Conservation (phyloP, 1,140 invertebrate genomes). For the Ganaspis sp. region DNA sequence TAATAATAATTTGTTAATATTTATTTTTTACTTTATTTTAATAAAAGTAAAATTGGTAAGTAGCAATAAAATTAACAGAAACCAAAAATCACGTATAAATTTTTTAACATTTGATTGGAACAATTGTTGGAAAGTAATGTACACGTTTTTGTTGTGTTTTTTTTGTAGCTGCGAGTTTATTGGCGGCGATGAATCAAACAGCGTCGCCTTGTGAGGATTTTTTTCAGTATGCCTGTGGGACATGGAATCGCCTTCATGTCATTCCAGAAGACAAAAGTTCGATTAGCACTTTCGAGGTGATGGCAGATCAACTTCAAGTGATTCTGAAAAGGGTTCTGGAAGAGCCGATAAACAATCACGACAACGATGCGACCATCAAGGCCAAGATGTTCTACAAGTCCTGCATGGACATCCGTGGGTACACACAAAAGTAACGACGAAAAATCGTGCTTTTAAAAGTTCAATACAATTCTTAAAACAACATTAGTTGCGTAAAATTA, state of each 20-base stretch:
- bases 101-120: too few relatives aligned
- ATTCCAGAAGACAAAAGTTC: conserved; percentile 93
- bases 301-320: conserved; percentile 91
- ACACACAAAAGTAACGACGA: conserved; percentile 57
- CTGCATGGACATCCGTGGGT: conserved; percentile 92
- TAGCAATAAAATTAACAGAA: too few relatives aligned
- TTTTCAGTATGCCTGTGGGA: conserved; percentile 92
- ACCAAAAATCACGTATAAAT: too few relatives aligned
- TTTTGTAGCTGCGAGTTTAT: conserved; percentile 85
- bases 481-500: too few relatives aligned
- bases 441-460: too few relatives aligned
- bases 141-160: too few relatives aligned
- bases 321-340: conserved; percentile 88
- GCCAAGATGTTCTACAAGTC: conserved; percentile 91
- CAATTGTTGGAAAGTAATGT: neutral
- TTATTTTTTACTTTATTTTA: too few relatives aligned
- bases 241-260: conserved; percentile 91
- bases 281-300: conserved; percentile 92
- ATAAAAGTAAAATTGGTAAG: too few relatives aligned
- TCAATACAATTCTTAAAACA: neutral
- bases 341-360: conserved; percentile 79
- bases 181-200: conserved; percentile 89
- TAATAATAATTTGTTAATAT: too few relatives aligned
- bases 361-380: conserved; percentile 86
- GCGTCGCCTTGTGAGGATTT: conserved; percentile 92